phyloP scores from a whole-genome alignment of 2,113 vertebrate genomes.

The Carassius gibelio region DNA sequence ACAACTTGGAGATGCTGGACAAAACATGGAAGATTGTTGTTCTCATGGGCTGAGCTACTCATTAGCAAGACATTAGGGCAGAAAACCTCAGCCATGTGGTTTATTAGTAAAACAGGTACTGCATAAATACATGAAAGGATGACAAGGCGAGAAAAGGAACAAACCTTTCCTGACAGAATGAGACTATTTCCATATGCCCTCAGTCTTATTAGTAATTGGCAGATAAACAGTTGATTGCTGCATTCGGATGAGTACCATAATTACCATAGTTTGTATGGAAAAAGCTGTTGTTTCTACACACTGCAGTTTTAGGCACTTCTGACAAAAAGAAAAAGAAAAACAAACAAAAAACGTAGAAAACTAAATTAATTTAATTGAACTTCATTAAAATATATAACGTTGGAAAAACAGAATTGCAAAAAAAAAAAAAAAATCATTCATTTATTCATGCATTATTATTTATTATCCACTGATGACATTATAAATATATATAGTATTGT shows the following conservation, averaged over 20 bases:
- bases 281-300: background rate
- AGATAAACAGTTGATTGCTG: background rate
- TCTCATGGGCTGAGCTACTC: slow-evolving; percentile 70
- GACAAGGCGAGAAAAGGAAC: background rate
- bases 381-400: too few species aligned
- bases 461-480: too few species aligned
- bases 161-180: background rate
- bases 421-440: too few species aligned
- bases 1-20: slow-evolving; percentile 44
- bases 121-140: background rate
- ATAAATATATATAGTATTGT: too few species aligned
- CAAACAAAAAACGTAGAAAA: too few species aligned
- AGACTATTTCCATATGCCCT: background rate
- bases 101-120: slow-evolving; percentile 66
- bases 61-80: slow-evolving; percentile 72
- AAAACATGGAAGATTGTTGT: slow-evolving; percentile 66
- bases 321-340: too few species aligned
- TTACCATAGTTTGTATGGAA: background rate
- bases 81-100: slow-evolving; percentile 68
- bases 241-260: background rate
- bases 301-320: too few species aligned
- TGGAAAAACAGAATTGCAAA: too few species aligned
- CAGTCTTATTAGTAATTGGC: background rate
- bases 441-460: too few species aligned
- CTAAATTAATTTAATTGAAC: too few species aligned